A percentile compares a stretch with the other conserved stretches of the same genome.
Conservation (phyloP, 2,888 invertebrate genomes). For the Congeria kusceri region DNA sequence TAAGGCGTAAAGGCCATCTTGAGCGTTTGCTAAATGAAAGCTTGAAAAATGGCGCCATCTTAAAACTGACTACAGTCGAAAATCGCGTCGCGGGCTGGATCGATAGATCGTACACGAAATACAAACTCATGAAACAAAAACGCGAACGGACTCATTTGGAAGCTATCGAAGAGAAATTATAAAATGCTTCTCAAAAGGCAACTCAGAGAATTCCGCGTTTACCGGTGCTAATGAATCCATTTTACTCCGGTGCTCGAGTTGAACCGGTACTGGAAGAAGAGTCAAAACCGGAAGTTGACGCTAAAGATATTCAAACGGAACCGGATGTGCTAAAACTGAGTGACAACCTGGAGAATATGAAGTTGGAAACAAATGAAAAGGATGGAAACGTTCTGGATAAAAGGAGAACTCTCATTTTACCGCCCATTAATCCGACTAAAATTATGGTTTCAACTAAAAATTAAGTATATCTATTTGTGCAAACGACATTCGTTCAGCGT, state of each 20-base stretch:
- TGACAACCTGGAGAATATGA: slow-evolving; percentile 27
- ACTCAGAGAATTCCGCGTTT: slow-evolving; percentile 25
- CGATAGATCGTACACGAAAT: slow-evolving; percentile 57
- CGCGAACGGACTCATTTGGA: slow-evolving; percentile 42
- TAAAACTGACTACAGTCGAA: slow-evolving; percentile 54
- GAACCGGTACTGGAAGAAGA: slow-evolving; percentile 28
- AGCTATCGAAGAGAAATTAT: slow-evolving; percentile 42
- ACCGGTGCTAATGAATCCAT: slow-evolving; percentile 52
- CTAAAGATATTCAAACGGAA: too few species aligned
- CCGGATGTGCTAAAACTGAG: slow-evolving; percentile 29
- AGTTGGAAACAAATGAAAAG: slow-evolving; percentile 12
- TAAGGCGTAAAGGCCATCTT: slow-evolving; percentile 66
- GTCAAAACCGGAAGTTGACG: slow-evolving; percentile 14
- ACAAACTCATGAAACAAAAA: slow-evolving; percentile 50
- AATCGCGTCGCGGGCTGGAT: slow-evolving; percentile 34
- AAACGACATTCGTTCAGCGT: too few species aligned
- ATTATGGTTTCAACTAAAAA: slow-evolving; percentile 38
- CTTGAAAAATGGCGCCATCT: slow-evolving; percentile 66
- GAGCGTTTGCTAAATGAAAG: slow-evolving; percentile 66
- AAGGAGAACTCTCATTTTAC: slow-evolving; percentile 37
- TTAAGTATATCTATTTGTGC: too few species aligned
- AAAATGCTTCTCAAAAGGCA: neutral
- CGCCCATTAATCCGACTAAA: slow-evolving; percentile 44
- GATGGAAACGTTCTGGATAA: neutral
- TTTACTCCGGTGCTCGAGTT: slow-evolving; percentile 18